Base-by-base conservation (phyloP, 1,140 invertebrate genomes). In the Diprion similis region DNA sequence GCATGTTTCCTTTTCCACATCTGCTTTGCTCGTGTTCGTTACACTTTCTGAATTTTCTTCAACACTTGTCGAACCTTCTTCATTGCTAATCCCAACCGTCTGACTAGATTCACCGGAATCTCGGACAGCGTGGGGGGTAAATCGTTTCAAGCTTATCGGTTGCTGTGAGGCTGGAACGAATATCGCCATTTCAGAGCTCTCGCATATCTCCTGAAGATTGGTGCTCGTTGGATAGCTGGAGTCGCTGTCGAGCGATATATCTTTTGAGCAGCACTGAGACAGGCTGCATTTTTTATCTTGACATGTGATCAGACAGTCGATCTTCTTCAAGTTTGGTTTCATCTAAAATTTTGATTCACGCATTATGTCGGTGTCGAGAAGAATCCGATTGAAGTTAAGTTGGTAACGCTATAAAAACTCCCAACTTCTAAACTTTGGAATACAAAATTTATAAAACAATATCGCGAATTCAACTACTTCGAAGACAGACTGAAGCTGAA, bases 201-300 rank as follows among this genome's bases (percentile, higher is more conserved):
- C 80, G 46, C 73, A 75, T 7, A 82, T 69, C 18, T 67, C 66
- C 0, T 75, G 68, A 37, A 0, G 72, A 46, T 45, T 24, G 71
- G 48, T 67, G 71, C 47, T 70, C 8, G 18, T 19, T 69, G 46
- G 1, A 48, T 73, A 7, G 70, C 66, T 1, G 8, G 67, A 68
- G n/a, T 82, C 80, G 0, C 82, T 77, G 6, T 72, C 68, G 0
- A 75, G 75, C 10, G 18, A 18, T 15, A 68, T 80, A 19, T 85
- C 83, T 48, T 82, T 82, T 0, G 80, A 81, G 19, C 86, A 87
- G 46, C 86, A 88, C 15, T 86, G 85, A 0, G 85, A 85, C 0
- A 77, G 73, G 51, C 79, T 83, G 68, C 86, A 88, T 9, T 81
- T 78, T 46, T 81, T 80, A 0, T 80, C 83, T 48, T 82, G 83